These are phyloP conservation scores for Lagorchestes hirsutus DNA, from an alignment of 2,797 vertebrate species.

Conservation along the genomic window DNA sequence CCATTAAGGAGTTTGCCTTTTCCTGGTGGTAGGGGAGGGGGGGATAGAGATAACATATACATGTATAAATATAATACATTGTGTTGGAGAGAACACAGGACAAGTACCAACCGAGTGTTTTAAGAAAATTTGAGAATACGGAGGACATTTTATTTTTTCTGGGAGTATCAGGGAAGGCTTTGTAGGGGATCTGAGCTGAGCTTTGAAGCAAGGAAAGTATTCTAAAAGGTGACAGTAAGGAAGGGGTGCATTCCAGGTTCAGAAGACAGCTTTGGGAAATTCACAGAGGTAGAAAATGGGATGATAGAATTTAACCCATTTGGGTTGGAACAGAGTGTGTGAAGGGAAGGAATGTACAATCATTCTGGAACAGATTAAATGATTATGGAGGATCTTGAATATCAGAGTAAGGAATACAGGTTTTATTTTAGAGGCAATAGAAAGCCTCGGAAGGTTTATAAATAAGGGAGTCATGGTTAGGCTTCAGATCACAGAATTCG, in stretches of 20 bases:
- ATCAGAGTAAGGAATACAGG: not conserved
- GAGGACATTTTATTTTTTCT: not conserved
- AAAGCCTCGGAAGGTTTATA: not conserved
- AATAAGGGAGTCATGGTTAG: not conserved
- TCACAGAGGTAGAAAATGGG: not conserved
- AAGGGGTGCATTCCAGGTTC: not conserved
- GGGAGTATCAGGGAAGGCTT: not conserved
- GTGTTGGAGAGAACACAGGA: not conserved
- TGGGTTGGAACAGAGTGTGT: not conserved
- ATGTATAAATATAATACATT: not conserved
- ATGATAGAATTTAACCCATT: not conserved
- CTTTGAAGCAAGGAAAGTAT: not conserved
- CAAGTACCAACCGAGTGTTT: not conserved
- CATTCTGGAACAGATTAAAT: not conserved
- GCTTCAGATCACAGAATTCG: not conserved
- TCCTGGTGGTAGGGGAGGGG: not conserved
- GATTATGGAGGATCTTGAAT: not conserved
- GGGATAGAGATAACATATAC: not conserved
- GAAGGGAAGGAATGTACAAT: not conserved
- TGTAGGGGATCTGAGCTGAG: not conserved
- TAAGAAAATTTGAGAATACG: not conserved
- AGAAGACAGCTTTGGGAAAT: not conserved
- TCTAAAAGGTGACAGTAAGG: not conserved
- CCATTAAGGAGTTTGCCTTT: not conserved
- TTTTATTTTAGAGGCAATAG: not conserved